Conservation (phyloP, 2,888 invertebrate species). For the Atrina japonica region DNA sequence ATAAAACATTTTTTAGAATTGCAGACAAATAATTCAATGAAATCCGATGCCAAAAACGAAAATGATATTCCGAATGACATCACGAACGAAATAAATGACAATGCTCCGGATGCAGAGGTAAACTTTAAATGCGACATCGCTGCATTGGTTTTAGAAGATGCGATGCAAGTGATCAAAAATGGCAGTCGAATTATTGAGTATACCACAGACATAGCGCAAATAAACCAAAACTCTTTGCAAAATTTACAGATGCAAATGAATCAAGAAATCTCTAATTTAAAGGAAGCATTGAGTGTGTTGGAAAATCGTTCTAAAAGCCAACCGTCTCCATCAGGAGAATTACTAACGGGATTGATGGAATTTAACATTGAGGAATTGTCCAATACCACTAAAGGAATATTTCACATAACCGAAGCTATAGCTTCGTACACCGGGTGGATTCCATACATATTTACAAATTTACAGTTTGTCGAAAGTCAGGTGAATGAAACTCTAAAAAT, state of each 20-base stretch:
- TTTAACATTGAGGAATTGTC: conserved; percentile 51
- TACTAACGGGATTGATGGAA: conserved; percentile 41
- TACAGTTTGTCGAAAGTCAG: conserved; percentile 65
- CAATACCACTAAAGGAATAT: conserved; percentile 64
- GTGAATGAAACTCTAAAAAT: conserved; percentile 61
- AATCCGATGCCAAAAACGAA: not conserved
- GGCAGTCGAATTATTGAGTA: conserved; percentile 56
- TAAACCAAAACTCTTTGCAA: conserved; percentile 61
- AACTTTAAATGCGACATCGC: conserved; percentile 45
- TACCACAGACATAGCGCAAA: conserved; percentile 64
- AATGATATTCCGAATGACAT: conserved; percentile 15
- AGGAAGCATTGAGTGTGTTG: conserved; percentile 41
- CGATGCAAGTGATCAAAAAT: conserved; percentile 52
- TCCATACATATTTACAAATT: conserved; percentile 66
- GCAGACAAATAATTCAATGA: conserved; percentile 29
- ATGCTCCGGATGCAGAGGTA: not conserved
- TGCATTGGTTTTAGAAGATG: conserved; percentile 41
- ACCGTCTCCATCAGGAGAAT: conserved; percentile 32
- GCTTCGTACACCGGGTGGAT: conserved; percentile 73
- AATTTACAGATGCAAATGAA: conserved; percentile 55
- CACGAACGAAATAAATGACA: not conserved
- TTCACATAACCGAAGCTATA: conserved; percentile 64
- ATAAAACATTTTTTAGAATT: conserved; percentile 48
- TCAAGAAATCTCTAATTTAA: conserved; percentile 58
- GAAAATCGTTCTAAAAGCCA: not conserved